Percentiles rank a stretch among this genome's conserved stretches.
phyloP scores from a whole-genome alignment of 2,797 vertebrate species.

The Sebastes dallii region DNA sequence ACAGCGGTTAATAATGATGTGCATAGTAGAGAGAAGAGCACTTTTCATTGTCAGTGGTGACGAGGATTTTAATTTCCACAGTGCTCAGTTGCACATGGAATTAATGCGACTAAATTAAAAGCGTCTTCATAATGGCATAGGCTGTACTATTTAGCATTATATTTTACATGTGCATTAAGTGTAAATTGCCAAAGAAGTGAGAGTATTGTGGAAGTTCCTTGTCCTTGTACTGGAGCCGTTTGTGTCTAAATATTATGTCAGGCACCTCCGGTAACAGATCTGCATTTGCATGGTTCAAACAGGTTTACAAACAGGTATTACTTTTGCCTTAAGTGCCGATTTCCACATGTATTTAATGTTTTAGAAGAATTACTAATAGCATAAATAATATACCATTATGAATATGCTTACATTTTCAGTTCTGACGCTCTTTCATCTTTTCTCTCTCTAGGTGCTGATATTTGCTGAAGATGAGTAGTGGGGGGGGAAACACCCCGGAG shows the following conservation, averaged over 20 bases:
- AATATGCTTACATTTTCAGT: neutral
- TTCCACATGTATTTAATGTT: neutral
- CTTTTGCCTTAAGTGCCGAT: neutral
- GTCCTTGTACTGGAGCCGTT: neutral
- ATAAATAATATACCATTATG: neutral
- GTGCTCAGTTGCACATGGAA: neutral
- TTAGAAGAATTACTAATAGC: neutral
- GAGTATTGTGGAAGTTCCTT: neutral
- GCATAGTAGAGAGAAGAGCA: neutral
- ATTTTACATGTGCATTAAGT: too few relatives aligned
- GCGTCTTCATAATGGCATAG: neutral
- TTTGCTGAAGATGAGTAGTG: constrained; percentile 95
- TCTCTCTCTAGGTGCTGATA: constrained; percentile 90
- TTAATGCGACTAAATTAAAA: neutral
- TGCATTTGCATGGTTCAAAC: constrained; percentile 17
- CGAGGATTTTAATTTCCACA: neutral
- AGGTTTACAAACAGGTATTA: neutral
- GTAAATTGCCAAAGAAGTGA: neutral
- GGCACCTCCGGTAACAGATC: neutral
- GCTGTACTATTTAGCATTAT: neutral
- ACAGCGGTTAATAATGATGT: neutral
- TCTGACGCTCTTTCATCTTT: constrained; percentile 3
- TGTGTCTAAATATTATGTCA: neutral
- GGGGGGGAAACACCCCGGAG: constrained; percentile 92
- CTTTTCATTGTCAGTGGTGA: neutral